phyloP scores from a whole-genome alignment of 2,113 vertebrate genomes.

The Sphyrna mokarran region DNA sequence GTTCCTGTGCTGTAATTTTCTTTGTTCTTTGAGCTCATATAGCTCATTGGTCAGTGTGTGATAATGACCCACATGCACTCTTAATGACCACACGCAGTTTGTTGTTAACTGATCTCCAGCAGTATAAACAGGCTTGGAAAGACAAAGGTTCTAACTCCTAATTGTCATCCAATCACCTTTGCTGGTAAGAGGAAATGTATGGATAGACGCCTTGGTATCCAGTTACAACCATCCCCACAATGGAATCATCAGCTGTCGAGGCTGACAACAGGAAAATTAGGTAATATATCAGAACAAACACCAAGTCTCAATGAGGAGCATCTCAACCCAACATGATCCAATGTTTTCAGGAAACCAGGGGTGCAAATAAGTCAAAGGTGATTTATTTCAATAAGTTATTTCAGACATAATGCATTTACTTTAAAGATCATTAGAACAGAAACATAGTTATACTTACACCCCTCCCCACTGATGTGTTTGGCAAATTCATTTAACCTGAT shows the following conservation, averaged over 20 bases:
- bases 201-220: neutral
- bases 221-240: neutral
- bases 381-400: neutral
- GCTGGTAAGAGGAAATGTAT: neutral
- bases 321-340: neutral
- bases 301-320: neutral
- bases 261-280: neutral
- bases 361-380: neutral
- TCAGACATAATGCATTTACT: neutral
- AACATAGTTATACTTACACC: slow-evolving; percentile 67
- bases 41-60: neutral
- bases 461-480: slow-evolving; percentile 79
- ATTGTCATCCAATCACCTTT: neutral
- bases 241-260: neutral
- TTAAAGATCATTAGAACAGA: neutral
- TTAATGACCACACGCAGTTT: neutral
- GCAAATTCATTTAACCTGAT: slow-evolving; percentile 90
- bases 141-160: neutral
- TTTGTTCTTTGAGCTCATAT: neutral
- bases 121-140: neutral
- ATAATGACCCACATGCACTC: neutral
- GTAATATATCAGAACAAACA: neutral
- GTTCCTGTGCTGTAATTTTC: no score
- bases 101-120: neutral
- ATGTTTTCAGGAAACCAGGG: neutral